Percentiles rank a stretch among this genome's conserved stretches.
phyloP scores from a whole-genome alignment of 2,113 vertebrate species.

The Isurus oxyrinchus region DNA sequence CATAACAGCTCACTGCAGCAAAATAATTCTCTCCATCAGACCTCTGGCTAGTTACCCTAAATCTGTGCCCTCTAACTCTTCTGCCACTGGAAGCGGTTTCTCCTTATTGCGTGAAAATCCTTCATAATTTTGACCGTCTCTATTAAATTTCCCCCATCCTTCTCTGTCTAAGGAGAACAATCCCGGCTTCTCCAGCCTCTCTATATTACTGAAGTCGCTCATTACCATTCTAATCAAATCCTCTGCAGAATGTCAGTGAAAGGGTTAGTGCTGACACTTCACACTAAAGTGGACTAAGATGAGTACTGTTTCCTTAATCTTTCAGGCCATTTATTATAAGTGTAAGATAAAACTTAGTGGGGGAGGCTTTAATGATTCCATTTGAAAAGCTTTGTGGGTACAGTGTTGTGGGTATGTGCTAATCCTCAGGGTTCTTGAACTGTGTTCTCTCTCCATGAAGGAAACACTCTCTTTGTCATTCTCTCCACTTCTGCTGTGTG shows the following conservation, averaged over 20 bases:
- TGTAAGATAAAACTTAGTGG: not conserved
- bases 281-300: not conserved
- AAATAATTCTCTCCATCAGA: not conserved
- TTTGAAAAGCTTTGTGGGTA: constrained; percentile 45
- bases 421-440: constrained; percentile 56
- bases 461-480: constrained; percentile 59
- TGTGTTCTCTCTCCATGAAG: constrained; percentile 53
- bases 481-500: constrained; percentile 57
- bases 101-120: not conserved
- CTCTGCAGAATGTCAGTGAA: not conserved
- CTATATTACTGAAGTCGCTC: not conserved
- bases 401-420: constrained; percentile 58
- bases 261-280: not conserved
- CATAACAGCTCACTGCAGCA: not conserved
- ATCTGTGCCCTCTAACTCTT: not conserved
- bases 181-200: not conserved
- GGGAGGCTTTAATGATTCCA: not conserved
- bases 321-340: not conserved
- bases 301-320: not conserved
- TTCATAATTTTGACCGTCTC: not conserved
- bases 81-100: not conserved
- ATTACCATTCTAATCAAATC: not conserved
- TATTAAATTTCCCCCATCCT: not conserved
- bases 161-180: not conserved
- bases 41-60: not conserved